A percentile compares a stretch with the other conserved stretches of the same genome.
These are phyloP conservation scores for Aphelocoma coerulescens DNA, from an alignment of 2,113 vertebrate species.

Conservation along the genomic window DNA sequence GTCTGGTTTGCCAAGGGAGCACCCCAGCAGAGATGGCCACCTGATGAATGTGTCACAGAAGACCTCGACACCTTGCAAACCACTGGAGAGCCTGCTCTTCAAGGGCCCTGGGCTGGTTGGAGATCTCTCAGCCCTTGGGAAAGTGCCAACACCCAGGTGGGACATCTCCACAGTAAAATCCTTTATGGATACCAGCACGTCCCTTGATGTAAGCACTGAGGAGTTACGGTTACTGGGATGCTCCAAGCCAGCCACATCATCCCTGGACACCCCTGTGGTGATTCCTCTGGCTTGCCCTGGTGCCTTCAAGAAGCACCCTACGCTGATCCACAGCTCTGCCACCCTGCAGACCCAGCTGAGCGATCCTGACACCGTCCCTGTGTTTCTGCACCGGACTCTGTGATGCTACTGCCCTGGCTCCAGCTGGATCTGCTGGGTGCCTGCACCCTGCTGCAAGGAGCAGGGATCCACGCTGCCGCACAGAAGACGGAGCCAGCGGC, in stretches of 20 bases:
- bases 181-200: neutral
- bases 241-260: neutral
- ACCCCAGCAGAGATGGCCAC: neutral
- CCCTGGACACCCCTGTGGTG: neutral
- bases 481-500: neutral
- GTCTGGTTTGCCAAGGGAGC: neutral
- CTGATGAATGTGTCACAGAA: neutral
- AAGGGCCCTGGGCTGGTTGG: neutral
- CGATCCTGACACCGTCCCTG: neutral
- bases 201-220: conserved; percentile 11
- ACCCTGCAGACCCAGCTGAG: neutral
- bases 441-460: neutral
- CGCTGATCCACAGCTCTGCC: neutral
- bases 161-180: conserved; percentile 53
- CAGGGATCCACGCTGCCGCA: neutral
- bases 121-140: neutral
- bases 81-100: neutral
- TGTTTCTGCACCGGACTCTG: neutral
- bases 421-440: neutral
- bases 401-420: neutral
- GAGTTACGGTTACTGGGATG: neutral
- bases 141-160: neutral
- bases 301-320: neutral
- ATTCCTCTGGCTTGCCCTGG: conserved; percentile 3
- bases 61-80: conserved; percentile 42